Percentiles rank a stretch among this genome's conserved stretches.
These are phyloP conservation scores for Drosophila azteca DNA, from an alignment of 1,140 invertebrate genomes.

Conservation along the genomic window DNA sequence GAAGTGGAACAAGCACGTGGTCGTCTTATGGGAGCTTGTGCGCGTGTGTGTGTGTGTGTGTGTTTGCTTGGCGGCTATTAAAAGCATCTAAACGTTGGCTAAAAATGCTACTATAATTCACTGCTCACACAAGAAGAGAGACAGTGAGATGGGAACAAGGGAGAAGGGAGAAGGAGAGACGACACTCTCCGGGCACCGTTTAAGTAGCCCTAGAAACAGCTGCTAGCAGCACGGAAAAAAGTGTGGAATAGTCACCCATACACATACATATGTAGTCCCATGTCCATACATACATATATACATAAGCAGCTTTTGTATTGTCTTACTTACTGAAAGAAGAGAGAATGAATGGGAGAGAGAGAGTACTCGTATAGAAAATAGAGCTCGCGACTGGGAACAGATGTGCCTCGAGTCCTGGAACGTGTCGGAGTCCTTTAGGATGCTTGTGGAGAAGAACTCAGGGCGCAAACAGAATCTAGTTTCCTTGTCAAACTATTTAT, in stretches of 20 bases:
- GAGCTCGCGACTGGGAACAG: slow-evolving; percentile 8
- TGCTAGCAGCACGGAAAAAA: slow-evolving; percentile 29
- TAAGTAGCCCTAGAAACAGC: slow-evolving; percentile 50
- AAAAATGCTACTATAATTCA: slow-evolving; percentile 73
- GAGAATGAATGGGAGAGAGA: background rate
- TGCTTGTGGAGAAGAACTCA: background rate
- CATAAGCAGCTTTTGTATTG: slow-evolving; percentile 45
- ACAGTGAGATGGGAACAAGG: background rate
- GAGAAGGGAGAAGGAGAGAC: no score
- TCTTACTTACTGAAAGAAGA: slow-evolving; percentile 37
- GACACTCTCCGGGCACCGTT: slow-evolving; percentile 28
- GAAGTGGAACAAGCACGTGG: slow-evolving; percentile 44
- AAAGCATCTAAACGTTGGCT: slow-evolving; percentile 77
- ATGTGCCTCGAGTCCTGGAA: slow-evolving; percentile 16
- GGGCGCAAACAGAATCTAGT: no score
- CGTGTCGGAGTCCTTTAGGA: background rate
- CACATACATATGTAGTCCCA: no score
- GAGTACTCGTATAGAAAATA: no score
- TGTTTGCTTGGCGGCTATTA: slow-evolving; percentile 61
- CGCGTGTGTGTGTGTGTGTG: slow-evolving; percentile 27
- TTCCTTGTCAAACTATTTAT: no score
- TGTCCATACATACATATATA: slow-evolving; percentile 26
- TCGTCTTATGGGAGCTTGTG: slow-evolving; percentile 19
- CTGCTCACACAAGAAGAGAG: slow-evolving; percentile 36
- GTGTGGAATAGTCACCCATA: slow-evolving; percentile 17